These are phyloP conservation scores for Picus viridis DNA, from an alignment of 2,797 vertebrate genomes.

Conservation along the genomic window DNA sequence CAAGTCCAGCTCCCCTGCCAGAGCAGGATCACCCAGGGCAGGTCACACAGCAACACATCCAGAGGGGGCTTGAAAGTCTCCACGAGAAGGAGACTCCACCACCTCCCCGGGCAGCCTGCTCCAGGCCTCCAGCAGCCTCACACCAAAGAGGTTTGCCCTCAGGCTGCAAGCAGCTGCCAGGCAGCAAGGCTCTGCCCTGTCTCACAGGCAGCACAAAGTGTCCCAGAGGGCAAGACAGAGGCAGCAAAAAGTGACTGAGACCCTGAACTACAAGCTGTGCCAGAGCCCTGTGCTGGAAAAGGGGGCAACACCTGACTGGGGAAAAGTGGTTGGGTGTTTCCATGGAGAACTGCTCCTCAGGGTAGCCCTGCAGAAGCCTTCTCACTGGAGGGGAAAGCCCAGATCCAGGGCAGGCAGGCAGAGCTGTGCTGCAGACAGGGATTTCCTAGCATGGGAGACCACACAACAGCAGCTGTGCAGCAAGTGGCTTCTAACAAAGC, in stretches of 20 bases:
- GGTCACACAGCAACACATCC: too few species aligned
- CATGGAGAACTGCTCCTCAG: neutral
- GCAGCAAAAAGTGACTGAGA: neutral
- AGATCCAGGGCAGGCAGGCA: neutral
- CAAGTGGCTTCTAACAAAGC: neutral
- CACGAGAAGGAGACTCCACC: too few species aligned
- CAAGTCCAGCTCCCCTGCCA: too few species aligned
- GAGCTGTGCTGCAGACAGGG: fast-evolving
- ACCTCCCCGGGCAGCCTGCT: too few species aligned
- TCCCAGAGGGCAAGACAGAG: neutral
- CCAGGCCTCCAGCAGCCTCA: too few species aligned
- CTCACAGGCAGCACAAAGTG: neutral
- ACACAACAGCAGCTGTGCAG: neutral
- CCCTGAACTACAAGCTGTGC: neutral
- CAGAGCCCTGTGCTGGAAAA: neutral
- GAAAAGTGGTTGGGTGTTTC: fast-evolving
- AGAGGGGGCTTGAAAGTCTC: too few species aligned
- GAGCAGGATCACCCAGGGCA: too few species aligned
- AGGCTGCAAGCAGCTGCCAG: neutral
- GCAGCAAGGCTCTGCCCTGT: neutral
- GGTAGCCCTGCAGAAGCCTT: neutral
- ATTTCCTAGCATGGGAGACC: neutral
- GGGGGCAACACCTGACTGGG: too few species aligned
- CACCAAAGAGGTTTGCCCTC: too few species aligned
- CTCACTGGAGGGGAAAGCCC: fast-evolving